Conservation (phyloP, 30 jellyfish, hydroid and myxozoan genomes). For the Euphysa ruthae region DNA sequence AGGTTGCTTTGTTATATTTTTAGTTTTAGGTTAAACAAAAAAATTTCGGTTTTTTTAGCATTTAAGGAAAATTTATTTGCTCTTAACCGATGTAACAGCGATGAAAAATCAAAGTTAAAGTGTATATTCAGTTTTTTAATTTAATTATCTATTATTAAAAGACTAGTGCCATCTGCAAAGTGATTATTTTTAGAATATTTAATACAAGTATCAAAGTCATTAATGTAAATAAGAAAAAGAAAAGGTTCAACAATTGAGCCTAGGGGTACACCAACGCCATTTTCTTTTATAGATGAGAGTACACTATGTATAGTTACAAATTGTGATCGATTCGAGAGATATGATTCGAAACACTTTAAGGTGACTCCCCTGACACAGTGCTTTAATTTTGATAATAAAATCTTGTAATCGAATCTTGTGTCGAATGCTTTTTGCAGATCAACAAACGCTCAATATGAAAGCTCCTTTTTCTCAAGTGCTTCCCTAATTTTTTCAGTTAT, state of each 20-base stretch:
- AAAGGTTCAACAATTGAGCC: not conserved
- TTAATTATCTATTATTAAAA: not conserved
- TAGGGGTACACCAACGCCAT: not conserved
- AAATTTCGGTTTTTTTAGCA: not conserved
- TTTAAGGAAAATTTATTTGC: not conserved
- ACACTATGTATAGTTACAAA: not conserved
- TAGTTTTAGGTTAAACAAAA: not conserved
- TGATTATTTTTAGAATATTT: not conserved
- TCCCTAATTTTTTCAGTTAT: too few relatives aligned
- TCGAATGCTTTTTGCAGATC: too few relatives aligned
- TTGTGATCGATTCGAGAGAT: not conserved
- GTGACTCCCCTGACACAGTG: conserved; percentile 1
- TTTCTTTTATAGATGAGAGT: not conserved
- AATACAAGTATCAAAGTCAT: not conserved
- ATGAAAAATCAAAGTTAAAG: not conserved
- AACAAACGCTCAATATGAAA: too few relatives aligned
- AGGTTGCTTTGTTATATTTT: not conserved
- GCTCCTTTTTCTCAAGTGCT: too few relatives aligned
- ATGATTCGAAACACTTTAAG: not conserved
- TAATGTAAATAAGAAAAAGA: not conserved
- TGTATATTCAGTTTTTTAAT: not conserved
- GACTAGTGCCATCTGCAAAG: not conserved
- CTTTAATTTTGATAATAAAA: too few relatives aligned
- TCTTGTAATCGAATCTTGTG: too few relatives aligned
- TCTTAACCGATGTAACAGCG: not conserved